Conservation (phyloP, 2,797 vertebrate genomes). For the Bradypodion ventrale region DNA sequence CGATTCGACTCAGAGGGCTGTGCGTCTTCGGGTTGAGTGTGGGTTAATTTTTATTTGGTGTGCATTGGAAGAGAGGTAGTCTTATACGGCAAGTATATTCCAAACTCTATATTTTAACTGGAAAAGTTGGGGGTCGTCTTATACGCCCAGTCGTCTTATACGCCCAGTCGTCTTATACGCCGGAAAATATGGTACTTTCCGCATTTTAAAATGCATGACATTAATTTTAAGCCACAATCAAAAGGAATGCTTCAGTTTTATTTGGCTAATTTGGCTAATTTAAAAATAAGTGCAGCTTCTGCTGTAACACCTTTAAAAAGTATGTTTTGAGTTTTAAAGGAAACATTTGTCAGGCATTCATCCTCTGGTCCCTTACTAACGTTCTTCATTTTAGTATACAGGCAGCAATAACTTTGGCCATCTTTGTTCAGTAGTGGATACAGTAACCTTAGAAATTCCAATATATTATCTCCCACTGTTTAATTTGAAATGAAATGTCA, state of each 20-base stretch:
- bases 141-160: too few species aligned
- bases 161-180: too few species aligned
- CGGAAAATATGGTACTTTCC: too few species aligned
- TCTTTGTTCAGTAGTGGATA: background rate
- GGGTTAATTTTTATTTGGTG: too few species aligned
- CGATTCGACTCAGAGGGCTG: too few species aligned
- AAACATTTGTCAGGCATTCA: slow-evolving; percentile 25
- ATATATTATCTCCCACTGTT: background rate
- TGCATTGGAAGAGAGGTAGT: too few species aligned
- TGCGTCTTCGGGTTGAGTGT: too few species aligned
- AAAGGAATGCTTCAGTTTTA: slow-evolving; percentile 35
- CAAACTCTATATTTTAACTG: too few species aligned
- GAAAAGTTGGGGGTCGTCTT: too few species aligned
- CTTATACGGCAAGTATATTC: too few species aligned
- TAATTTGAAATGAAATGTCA: background rate
- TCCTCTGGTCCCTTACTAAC: background rate
- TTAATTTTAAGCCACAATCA: slow-evolving; percentile 44
- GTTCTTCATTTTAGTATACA: background rate
- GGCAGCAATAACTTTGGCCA: background rate
- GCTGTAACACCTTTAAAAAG: slow-evolving; percentile 32
- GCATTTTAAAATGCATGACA: slow-evolving; percentile 43
- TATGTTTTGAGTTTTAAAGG: slow-evolving; percentile 47
- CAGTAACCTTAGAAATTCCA: background rate
- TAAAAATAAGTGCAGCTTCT: slow-evolving; percentile 54
- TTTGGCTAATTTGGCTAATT: slow-evolving; percentile 47